Percentiles rank a stretch among this genome's conserved stretches.
These are phyloP conservation scores for Turnix velox DNA, from an alignment of 2,113 vertebrate species.

Conservation along the genomic window DNA sequence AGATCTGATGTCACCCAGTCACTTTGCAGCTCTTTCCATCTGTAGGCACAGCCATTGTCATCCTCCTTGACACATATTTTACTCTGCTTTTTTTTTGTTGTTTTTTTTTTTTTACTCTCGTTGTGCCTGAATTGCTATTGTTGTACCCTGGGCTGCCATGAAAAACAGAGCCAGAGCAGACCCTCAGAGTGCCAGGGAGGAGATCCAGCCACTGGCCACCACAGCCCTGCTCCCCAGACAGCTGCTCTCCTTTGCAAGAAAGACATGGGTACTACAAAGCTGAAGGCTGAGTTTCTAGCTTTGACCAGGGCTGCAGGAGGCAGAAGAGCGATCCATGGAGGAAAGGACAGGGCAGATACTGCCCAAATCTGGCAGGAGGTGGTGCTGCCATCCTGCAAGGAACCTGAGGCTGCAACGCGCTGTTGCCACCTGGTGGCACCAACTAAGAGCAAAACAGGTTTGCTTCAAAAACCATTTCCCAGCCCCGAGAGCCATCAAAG, in stretches of 20 bases:
- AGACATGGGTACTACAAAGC: background rate
- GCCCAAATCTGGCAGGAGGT: background rate
- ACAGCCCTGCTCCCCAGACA: background rate
- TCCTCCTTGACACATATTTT: fast-evolving
- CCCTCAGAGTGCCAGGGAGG: background rate
- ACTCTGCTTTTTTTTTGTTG: no score
- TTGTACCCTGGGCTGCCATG: fast-evolving
- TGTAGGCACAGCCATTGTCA: background rate
- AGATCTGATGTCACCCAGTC: background rate
- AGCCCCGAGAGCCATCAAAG: no score
- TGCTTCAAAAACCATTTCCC: fast-evolving
- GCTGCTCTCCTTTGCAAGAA: background rate
- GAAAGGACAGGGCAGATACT: background rate
- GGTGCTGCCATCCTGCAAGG: fast-evolving
- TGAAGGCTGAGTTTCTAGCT: background rate
- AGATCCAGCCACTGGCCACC: background rate
- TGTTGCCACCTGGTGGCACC: slow-evolving; percentile 41
- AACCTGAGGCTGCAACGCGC: background rate
- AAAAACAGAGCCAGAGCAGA: background rate
- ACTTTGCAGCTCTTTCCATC: background rate
- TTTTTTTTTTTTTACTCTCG: background rate
- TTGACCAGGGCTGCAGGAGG: background rate
- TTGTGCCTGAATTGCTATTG: background rate
- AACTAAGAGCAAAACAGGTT: background rate
- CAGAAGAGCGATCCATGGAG: background rate